These are phyloP conservation scores for Deroptyus accipitrinus DNA, from an alignment of 2,113 vertebrate genomes.

Conservation along the genomic window DNA sequence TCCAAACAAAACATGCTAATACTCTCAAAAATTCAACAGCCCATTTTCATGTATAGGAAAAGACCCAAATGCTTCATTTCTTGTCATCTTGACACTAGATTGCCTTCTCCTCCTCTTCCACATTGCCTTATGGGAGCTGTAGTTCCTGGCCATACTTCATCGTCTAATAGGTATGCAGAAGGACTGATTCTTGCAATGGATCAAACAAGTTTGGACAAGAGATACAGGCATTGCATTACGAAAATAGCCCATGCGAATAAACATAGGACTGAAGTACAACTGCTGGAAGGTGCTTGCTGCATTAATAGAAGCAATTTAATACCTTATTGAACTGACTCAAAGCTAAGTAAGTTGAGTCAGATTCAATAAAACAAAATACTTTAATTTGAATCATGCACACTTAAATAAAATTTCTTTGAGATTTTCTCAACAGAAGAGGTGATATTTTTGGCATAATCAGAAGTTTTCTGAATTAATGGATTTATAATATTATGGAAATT, in stretches of 20 bases:
- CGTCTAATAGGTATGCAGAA: not conserved
- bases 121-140: not conserved
- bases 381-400: not conserved
- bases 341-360: not conserved
- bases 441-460: not conserved
- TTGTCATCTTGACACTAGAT: not conserved
- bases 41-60: not conserved
- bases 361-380: not conserved
- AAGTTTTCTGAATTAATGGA: not conserved
- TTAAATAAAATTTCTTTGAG: not conserved
- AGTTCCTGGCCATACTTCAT: not conserved
- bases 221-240: not conserved
- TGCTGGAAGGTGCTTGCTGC: not conserved
- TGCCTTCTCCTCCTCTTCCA: not conserved
- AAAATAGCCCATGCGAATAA: not conserved
- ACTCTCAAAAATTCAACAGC: not conserved
- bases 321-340: not conserved
- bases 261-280: not conserved
- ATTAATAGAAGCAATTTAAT: not conserved
- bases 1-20: not conserved
- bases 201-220: not conserved
- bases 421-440: not conserved
- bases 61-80: not conserved
- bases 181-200: not conserved
- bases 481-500: slow-evolving; percentile 13